Conservation (phyloP, 2,113 vertebrate genomes). For the Cyanistes caeruleus region DNA sequence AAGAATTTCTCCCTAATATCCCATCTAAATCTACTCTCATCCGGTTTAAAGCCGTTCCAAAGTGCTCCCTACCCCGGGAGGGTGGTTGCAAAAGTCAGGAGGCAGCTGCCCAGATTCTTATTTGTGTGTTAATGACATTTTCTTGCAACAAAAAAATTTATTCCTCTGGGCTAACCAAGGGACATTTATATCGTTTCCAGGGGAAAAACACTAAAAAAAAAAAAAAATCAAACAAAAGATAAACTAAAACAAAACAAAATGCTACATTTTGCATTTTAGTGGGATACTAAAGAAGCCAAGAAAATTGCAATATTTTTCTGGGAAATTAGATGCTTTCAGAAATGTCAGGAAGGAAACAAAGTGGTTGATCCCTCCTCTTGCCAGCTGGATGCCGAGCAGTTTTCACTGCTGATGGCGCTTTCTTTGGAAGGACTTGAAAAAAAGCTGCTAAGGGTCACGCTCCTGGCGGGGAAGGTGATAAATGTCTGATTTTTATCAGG, state of each 20-base stretch:
- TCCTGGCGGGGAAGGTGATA: background rate
- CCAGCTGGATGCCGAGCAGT: background rate
- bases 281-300: background rate
- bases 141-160: background rate
- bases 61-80: background rate
- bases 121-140: accelerated
- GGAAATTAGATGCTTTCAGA: background rate
- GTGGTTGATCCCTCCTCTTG: background rate
- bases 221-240: background rate
- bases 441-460: background rate
- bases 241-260: background rate
- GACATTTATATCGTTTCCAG: background rate
- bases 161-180: background rate
- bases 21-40: background rate
- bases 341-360: background rate
- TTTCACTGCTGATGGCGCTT: background rate
- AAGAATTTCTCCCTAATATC: background rate
- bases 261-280: background rate
- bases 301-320: background rate
- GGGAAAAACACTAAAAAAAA: accelerated
- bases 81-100: background rate
- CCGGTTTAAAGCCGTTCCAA: background rate
- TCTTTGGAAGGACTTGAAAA: background rate
- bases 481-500: background rate
- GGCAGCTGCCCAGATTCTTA: background rate